A percentile compares a stretch with the other conserved stretches of the same genome.
These are phyloP conservation scores for Oxyura jamaicensis DNA, from an alignment of 2,113 vertebrate species.

Conservation along the genomic window DNA sequence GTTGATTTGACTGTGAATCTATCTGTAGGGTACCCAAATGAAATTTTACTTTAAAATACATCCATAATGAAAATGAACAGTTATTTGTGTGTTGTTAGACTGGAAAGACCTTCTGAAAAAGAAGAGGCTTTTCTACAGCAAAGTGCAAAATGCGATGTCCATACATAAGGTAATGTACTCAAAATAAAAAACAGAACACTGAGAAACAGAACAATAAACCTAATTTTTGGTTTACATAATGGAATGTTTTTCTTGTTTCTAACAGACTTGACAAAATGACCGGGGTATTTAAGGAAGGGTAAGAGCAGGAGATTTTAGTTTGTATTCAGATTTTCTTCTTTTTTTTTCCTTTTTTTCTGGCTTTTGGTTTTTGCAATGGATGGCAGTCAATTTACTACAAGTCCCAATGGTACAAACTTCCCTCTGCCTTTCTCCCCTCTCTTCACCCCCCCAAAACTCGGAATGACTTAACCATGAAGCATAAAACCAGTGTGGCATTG, in stretches of 20 bases:
- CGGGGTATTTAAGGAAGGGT: neutral
- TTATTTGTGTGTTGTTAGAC: neutral
- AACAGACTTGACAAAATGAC: neutral
- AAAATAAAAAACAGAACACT: neutral
- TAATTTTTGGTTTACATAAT: neutral
- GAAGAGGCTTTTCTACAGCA: neutral
- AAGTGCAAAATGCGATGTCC: constrained; percentile 34
- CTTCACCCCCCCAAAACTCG: neutral
- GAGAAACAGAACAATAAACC: neutral
- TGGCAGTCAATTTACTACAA: neutral
- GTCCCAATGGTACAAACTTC: neutral
- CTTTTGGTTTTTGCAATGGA: neutral
- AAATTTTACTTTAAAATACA: constrained; percentile 4
- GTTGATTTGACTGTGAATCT: constrained; percentile 22
- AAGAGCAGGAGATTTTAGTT: neutral
- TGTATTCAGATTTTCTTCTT: neutral
- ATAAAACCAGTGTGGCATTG: neutral
- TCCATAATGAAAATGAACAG: neutral
- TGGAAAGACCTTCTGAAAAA: neutral
- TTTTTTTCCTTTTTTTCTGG: neutral
- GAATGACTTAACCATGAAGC: neutral
- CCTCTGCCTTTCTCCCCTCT: neutral
- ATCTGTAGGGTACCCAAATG: neutral
- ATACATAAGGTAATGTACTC: neutral
- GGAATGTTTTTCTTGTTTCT: neutral